Percentiles rank a stretch among this genome's conserved stretches.
These are phyloP conservation scores for Arctia plantaginis DNA, from an alignment of 2,888 invertebrate species.

Conservation along the genomic window DNA sequence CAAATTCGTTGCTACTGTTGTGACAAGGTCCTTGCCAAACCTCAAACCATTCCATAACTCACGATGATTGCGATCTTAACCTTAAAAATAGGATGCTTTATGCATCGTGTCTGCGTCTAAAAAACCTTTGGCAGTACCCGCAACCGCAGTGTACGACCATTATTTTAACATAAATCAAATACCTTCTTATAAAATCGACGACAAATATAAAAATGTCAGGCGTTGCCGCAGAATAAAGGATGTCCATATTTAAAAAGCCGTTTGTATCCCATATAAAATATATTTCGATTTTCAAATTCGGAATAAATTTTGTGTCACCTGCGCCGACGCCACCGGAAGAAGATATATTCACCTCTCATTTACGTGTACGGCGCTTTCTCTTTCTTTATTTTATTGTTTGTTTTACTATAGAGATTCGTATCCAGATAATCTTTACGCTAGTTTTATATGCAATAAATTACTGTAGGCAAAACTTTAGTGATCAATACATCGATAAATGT, in stretches of 20 bases:
- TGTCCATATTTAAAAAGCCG: constrained; percentile 85
- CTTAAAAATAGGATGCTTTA: neutral
- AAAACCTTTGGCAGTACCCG: constrained; percentile 57
- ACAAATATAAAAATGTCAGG: constrained; percentile 86
- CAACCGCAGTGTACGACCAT: constrained; percentile 61
- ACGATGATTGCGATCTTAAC: constrained; percentile 6
- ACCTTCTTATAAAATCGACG: constrained; percentile 77
- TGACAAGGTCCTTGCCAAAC: constrained; percentile 6
- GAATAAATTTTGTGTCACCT: constrained; percentile 87
- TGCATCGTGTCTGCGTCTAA: constrained; percentile 28
- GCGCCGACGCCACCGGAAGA: constrained; percentile 84
- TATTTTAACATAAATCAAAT: constrained; percentile 83
- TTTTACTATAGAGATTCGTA: constrained; percentile 79
- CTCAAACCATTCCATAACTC: constrained; percentile 7
- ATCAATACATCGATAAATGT: constrained; percentile 71
- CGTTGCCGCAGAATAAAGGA: constrained; percentile 80
- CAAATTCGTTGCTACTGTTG: constrained; percentile 1
- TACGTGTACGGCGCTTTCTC: constrained; percentile 60
- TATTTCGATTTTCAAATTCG: constrained; percentile 85
- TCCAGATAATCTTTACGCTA: constrained; percentile 81
- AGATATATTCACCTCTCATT: constrained; percentile 60
- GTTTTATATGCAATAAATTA: constrained; percentile 84
- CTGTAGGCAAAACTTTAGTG: constrained; percentile 68
- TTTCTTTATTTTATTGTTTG: constrained; percentile 75
- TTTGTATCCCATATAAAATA: constrained; percentile 84